These are phyloP conservation scores for Antechinus flavipes DNA, from an alignment of 2,113 vertebrate species.

Conservation along the genomic window DNA sequence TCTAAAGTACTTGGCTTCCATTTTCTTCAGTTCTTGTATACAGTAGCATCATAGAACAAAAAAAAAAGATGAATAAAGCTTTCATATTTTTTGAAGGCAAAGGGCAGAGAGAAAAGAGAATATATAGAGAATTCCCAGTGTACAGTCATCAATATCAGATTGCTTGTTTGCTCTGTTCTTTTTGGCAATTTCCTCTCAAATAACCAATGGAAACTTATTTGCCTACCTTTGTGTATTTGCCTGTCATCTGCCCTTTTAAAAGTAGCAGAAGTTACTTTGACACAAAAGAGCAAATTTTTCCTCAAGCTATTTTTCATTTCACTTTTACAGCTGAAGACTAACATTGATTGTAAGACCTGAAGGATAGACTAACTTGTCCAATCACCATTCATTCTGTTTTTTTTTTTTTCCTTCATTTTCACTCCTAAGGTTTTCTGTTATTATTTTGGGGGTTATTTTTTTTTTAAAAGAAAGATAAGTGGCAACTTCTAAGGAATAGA, in stretches of 20 bases:
- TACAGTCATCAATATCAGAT: background rate
- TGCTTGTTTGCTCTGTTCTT: background rate
- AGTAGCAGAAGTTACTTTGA: background rate
- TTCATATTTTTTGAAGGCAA: fast-evolving
- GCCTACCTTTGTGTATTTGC: background rate
- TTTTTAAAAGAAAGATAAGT: background rate
- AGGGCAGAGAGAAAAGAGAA: background rate
- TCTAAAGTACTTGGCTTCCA: background rate
- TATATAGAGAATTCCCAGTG: background rate
- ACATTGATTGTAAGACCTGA: too few species aligned
- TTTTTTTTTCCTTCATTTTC: too few species aligned
- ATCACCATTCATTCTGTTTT: fast-evolving
- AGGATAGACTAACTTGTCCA: too few species aligned
- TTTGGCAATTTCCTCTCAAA: background rate
- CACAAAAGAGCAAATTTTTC: background rate
- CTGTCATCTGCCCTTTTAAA: too few species aligned
- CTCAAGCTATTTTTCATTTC: fast-evolving
- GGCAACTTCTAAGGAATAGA: background rate
- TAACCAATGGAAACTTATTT: background rate
- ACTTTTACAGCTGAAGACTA: fast-evolving
- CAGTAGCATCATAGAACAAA: background rate
- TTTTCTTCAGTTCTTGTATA: background rate
- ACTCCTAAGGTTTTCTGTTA: too few species aligned
- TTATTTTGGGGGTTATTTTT: background rate
- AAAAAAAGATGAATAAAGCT: background rate